Conservation (phyloP, 2,113 vertebrate genomes). For the Henicopernis longicauda region DNA sequence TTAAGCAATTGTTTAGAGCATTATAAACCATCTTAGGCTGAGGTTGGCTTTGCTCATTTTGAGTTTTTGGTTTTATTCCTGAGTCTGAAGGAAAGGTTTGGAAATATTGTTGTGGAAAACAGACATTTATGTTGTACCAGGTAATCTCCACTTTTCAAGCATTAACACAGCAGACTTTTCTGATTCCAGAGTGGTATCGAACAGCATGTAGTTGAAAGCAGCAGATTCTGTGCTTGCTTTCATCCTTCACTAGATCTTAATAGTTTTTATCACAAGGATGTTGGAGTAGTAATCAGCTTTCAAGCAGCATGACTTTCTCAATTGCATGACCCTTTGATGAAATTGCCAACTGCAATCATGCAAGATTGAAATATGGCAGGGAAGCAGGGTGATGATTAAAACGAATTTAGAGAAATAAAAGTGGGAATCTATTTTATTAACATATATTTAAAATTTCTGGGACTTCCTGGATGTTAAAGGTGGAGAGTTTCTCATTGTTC, state of each 20-base stretch:
- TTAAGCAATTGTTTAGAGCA: background rate
- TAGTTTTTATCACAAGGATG: background rate
- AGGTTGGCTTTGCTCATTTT: background rate
- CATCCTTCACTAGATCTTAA: background rate
- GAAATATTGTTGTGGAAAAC: background rate
- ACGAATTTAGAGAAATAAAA: background rate
- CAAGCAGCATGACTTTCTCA: background rate
- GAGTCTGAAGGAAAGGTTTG: background rate
- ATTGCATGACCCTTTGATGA: background rate
- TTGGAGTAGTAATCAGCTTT: background rate
- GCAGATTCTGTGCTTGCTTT: background rate
- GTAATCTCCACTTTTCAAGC: background rate
- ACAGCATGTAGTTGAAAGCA: background rate
- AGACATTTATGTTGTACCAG: background rate
- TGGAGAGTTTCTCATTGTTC: background rate
- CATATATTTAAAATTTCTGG: background rate
- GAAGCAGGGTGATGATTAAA: background rate
- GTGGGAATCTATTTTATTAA: background rate
- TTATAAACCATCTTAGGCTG: background rate
- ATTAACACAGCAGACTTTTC: background rate
- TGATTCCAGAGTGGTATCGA: background rate
- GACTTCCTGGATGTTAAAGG: background rate
- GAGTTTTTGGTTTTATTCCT: accelerated
- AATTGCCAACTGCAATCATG: background rate
- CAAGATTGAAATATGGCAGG: background rate